A percentile compares a stretch with the other conserved stretches of the same genome.
These are phyloP conservation scores for Cheirogaleus medius DNA, from an alignment of 2,113 vertebrate genomes.

Conservation along the genomic window DNA sequence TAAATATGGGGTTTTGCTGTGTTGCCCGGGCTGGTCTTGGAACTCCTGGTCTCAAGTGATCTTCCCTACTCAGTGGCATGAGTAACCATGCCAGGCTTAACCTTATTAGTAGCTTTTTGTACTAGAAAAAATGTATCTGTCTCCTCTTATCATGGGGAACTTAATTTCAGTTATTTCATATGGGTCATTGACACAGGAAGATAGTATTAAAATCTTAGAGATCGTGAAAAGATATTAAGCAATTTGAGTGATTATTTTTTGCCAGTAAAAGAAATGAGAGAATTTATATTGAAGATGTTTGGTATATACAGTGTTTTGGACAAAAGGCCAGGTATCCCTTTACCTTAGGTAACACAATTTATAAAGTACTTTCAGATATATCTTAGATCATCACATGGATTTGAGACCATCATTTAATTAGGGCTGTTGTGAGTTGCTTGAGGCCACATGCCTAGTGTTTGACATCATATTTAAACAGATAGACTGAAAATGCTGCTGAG, in stretches of 20 bases:
- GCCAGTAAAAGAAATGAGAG: constrained; percentile 20
- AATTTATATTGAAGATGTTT: constrained; percentile 22
- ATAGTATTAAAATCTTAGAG: constrained; percentile 12
- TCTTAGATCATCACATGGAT: constrained; percentile 16
- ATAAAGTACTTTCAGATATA: background rate
- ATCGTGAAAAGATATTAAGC: constrained; percentile 42
- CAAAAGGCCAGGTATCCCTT: background rate
- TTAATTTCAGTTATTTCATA: constrained; percentile 55
- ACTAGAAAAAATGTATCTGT: background rate
- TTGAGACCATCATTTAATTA: constrained; percentile 29
- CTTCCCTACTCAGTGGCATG: too few species aligned
- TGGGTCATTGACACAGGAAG: constrained; percentile 33
- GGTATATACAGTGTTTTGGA: background rate
- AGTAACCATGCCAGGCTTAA: too few species aligned
- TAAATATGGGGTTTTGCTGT: too few species aligned
- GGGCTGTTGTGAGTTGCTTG: background rate
- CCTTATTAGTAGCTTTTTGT: background rate
- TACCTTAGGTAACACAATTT: constrained; percentile 14
- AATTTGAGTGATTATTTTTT: background rate
- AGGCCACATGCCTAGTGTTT: background rate
- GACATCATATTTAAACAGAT: constrained; percentile 34
- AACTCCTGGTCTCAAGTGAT: too few species aligned
- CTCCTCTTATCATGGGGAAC: background rate
- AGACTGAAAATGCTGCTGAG: background rate
- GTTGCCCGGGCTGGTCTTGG: too few species aligned